Conservation (phyloP, 1,140 invertebrate species). For the silkworm (Bombyx mori) region DNA sequence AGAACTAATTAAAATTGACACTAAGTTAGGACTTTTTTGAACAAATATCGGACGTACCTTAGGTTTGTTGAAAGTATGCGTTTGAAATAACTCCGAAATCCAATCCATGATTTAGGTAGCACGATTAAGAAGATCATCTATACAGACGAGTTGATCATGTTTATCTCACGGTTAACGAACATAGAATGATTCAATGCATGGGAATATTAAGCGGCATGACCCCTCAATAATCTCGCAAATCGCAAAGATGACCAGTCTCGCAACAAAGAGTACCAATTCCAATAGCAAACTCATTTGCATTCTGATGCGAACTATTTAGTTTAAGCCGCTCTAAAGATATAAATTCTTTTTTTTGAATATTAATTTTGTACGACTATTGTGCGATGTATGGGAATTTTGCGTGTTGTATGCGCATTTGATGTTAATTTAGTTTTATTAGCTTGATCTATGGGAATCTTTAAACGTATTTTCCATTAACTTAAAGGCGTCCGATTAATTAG, state of each 20-base stretch:
- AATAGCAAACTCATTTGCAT: conserved; percentile 1
- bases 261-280: conserved; percentile 28
- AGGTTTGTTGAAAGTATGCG: conserved; percentile 40
- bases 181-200: conserved; percentile 48
- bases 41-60: conserved; percentile 32
- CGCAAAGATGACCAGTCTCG: conserved; percentile 45
- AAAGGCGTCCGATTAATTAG: neutral
- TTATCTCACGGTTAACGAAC: conserved; percentile 47
- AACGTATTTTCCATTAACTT: neutral
- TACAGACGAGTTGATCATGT: conserved; percentile 21
- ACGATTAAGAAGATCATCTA: conserved; percentile 10
- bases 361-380: conserved; percentile 10
- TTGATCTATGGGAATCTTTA: neutral
- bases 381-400: conserved; percentile 6
- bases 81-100: conserved; percentile 58
- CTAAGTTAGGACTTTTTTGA: too few species aligned
- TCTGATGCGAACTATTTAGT: conserved; percentile 1
- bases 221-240: conserved; percentile 54
- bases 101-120: conserved; percentile 42
- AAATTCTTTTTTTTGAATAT: conserved; percentile 22
- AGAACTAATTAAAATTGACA: too few species aligned
- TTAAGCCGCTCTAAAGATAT: conserved; percentile 7
- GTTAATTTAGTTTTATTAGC: neutral
- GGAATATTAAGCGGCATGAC: conserved; percentile 54
- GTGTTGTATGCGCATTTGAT: neutral